Base-by-base conservation (phyloP, 2,113 vertebrate genomes). In the Bubo scandiacus region DNA sequence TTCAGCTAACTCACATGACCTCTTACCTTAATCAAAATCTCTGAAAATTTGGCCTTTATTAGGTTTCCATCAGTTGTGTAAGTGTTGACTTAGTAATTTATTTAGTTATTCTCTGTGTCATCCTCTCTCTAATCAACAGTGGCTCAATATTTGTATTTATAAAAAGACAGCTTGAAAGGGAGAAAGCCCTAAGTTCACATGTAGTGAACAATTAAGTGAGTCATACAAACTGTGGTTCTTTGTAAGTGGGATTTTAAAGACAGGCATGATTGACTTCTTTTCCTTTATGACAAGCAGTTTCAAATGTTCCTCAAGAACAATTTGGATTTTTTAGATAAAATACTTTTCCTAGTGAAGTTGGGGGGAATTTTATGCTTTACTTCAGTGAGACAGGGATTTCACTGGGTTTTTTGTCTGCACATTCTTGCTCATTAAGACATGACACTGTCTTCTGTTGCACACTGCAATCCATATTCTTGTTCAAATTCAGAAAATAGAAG, bases 61-160 rank as follows among this genome's bases (percentile, higher is more conserved):
- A 81, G 32, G n/a, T 93, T 97, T 95, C 68, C 42, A 78, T 77
- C 40, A n/a, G 51, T 96, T 97, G 87, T 92, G 65, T 96, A 95
- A 97, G 83, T 97, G 88, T 97, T 97, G 94, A 94, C 88, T 96
- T 94, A 96, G 87, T 92, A 96, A 95, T 95, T 96, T 97, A 91
- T 97, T 97, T 96, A 91, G 95, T 95, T 97, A 85, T 97, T 96
- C 93, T 92, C 89, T 96, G 67, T 96, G 73, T 95, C 96, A 96
- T 91, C 72, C 73, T 96, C 83, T 96, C 89, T 94, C 74, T 98
- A 96, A 98, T 98, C 97, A 97, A 75, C 65, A 96, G 61, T 98
- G 97, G 98, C 97, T 98, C 96, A 98, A 98, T 98, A 98, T 98
- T 98, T 98, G 94, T 98, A 97, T 98, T 98, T 98, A 90, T 97